Conservation (phyloP, 2,888 invertebrate species). For the Agrypnus murinus region DNA sequence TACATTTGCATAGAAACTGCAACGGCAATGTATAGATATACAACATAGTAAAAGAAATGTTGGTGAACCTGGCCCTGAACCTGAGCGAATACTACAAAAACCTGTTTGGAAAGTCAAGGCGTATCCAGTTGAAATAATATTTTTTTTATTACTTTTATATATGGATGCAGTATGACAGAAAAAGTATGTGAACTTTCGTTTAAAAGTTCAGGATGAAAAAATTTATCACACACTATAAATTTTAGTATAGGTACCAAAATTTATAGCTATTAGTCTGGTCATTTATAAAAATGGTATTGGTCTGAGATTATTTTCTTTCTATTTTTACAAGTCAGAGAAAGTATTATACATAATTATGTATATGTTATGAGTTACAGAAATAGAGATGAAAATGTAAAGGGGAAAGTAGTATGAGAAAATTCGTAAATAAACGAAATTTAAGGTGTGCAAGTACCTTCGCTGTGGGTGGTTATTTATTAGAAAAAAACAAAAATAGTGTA, state of each 20-base stretch:
- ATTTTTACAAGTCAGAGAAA: slow-evolving; percentile 15
- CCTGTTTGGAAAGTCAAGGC: slow-evolving; percentile 59
- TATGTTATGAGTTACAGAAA: not conserved
- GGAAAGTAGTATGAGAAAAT: slow-evolving; percentile 29
- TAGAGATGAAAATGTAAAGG: slow-evolving; percentile 5
- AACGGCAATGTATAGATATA: not conserved
- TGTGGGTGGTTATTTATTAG: slow-evolving; percentile 6
- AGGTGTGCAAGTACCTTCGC: slow-evolving; percentile 20
- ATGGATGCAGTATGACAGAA: slow-evolving; percentile 20
- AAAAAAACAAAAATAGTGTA: no score
- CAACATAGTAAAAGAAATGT: slow-evolving; percentile 1
- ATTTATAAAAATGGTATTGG: no score
- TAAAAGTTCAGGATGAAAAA: slow-evolving; percentile 5
- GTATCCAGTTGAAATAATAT: slow-evolving; percentile 47
- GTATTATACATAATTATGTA: not conserved
- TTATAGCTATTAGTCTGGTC: no score
- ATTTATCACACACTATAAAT: slow-evolving; percentile 13
- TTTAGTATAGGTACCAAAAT: not conserved
- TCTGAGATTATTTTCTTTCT: no score
- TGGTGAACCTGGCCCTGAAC: slow-evolving; percentile 55
- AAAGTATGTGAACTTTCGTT: slow-evolving; percentile 17
- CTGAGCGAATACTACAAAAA: slow-evolving; percentile 58
- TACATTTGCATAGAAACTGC: slow-evolving; percentile 20
- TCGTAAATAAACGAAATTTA: not conserved
- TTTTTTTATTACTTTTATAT: slow-evolving; percentile 16